Base-by-base conservation (phyloP, 1,140 invertebrate species). In the Drosophila tsacasi region DNA sequence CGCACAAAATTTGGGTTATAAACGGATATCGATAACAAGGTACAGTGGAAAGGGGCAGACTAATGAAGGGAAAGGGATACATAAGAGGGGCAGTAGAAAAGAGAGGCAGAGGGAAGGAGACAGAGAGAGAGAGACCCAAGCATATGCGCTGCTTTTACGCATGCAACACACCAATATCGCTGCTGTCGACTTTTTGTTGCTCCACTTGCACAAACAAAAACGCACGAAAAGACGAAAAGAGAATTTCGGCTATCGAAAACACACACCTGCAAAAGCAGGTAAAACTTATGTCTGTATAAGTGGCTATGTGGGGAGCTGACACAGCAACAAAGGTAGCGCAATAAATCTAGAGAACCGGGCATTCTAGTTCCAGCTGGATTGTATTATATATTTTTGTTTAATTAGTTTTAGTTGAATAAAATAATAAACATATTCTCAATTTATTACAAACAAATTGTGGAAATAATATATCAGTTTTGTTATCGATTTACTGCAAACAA, bases 161-260 rank as follows among this genome's bases (percentile, higher is more conserved):
- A 63, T 63, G 50, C 61, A 63, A 47, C 19, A 67, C 35, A 42
- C 50, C 61, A 64, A 27, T 55, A 55, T 25, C 35, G 54, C 21
- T 57, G 35, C 49, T 44, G 40, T 57, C 68, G 49, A 69, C 64
- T 68, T 69, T 47, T 57, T 74, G 66, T 40, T 72, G 72, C 72
- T 75, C 72, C 59, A 75, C 59, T 75, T 75, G 72, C 72, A 75
- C 71, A 75, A 75, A 64, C 59, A 75, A 64, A 75, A 75, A 55
- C 59, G 72, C 60, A 65, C 44, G 32, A 65, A 76, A 76, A 74
- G 59, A 39, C 73, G 42, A 62, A 60, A 44, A 54, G 57, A 73
- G 73, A 64, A 76, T 76, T 76, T 76, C 42, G 72, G 72, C 61
- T 76, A 72, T 73, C 67, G 69, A 72, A 37, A 52, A 27, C 54